Base-by-base conservation (phyloP, 1,140 invertebrate species). In the Neodiprion virginianus region DNA sequence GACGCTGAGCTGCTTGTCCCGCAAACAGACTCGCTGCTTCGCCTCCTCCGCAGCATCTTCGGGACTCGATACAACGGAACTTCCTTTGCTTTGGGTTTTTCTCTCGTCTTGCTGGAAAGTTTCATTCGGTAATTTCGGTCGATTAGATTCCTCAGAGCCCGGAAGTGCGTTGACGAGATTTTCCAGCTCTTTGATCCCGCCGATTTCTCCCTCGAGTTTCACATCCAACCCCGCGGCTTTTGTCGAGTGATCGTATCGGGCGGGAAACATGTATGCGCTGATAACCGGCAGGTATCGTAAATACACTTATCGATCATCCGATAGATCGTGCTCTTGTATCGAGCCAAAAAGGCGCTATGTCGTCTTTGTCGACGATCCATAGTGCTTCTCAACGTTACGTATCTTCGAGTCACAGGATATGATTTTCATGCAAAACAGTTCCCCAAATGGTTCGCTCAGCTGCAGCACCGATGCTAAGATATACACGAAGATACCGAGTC, bases 401-500 rank as follows among this genome's bases (percentile, higher is more conserved):
- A 73, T 74, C 28, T 40, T 40, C 28, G 28, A 40, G 28, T 40
- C 28, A 40, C 28, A 40, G 28, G 28, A 40, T 40, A 40, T 40
- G 28, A 75, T 81, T 76, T 82, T 82, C 81, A 82, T 82, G 78
- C 78, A 78, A 81, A 82, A 74, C 76, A n/a, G 21, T 78, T 80
- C 75, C 21, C 72, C 48, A 69, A 80, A 80, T 80, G 75, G 77
- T 75, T 80, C 75, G 78, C 76, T 80, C 78, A 11, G 75, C 50
- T 76, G 74, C 65, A 77, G 76, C 76, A 14, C 28, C 48, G 77
- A 80, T 80, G 80, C 80, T 81, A 81, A 81, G 80, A 81, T 80
- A 78, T 40, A 40, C 28, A 40, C 77, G 72, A 66, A 80, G 80
- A 79, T 80, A 80, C 80, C 78, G 77, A 78, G 77, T 80, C 79